Evolutionary conservation across 2,888 invertebrate genomes (phyloP), one percentile per base, ranked within the genome.

Genomic region (Amphipoea oculea): DNA sequence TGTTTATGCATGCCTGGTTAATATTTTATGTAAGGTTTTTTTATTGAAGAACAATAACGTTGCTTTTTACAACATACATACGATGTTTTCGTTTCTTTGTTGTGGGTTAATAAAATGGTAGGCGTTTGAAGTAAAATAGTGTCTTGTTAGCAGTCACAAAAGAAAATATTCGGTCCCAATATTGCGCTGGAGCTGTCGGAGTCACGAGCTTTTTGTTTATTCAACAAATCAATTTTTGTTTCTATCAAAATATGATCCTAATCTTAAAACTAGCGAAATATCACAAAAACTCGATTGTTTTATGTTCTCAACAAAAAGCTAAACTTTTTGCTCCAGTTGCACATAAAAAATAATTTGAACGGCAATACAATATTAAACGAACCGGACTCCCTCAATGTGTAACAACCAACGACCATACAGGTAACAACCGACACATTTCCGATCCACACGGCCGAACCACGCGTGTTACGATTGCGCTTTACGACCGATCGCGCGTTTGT

Each of bases 381-480:
- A 60, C 40, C 79, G 72, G 71, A 78, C 40, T 29, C 17, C 48
- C 20, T 69, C 36, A 48, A 69, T 86, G 71, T 84, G 77, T 73
- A 65, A 78, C 63, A 20, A 42, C 51, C 78, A n/a, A n/a, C n/a
- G n/a, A n/a, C n/a, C n/a, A n/a, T n/a, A n/a, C n/a, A n/a, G n/a
- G 77, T 73, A 65, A 78, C 63, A 20, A 42, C 51, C 78, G 78
- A 54, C 78, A 66, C 29, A 84, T 73, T 78, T 72, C 68, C 87
- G 84, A 83, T 23, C 48, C 67, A 17, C 51, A 40, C 70, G 66
- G 14, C 17, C 63, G 54, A 54, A 54, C 60, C 70, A 71, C 57
- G 83, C 77, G 42, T 72, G 63, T 78, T 71, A 78, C n/a, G 78
- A 83, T 67, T 68, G 65, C 63, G 73, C 54, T 86, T 85, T 87